Percentiles rank a stretch among this genome's conserved stretches.
Evolutionary conservation across 1,140 invertebrate genomes (phyloP).

Genomic region (Hyposmocoma kahamanoa): DNA sequence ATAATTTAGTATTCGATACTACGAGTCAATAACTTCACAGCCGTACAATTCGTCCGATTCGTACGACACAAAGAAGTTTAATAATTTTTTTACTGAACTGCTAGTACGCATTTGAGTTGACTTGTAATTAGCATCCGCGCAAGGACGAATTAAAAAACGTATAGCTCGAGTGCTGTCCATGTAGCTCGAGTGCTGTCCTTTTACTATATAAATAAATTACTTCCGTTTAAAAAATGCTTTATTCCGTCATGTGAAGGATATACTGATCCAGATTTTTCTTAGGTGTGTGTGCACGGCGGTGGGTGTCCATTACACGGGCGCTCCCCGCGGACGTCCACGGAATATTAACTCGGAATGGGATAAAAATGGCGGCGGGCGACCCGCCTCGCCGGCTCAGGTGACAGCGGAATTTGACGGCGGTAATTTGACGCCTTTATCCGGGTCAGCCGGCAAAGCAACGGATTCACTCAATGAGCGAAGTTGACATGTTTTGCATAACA

Average conservation of each 20-base stretch:
- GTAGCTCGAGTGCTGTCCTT: no score
- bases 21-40: neutral
- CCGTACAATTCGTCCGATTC: neutral
- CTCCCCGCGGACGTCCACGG: constrained; percentile 41
- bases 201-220: no score
- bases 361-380: constrained; percentile 44
- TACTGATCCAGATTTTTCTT: neutral
- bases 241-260: no score
- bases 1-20: neutral
- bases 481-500: constrained; percentile 33
- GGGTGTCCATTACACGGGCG: constrained; percentile 40
- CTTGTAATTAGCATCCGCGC: neutral
- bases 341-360: constrained; percentile 55
- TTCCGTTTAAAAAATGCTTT: no score
- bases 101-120: neutral
- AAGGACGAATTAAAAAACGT: no score
- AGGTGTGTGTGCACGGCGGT: constrained; percentile 17
- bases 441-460: constrained; percentile 39
- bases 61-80: neutral
- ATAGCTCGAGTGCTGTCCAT: no score
- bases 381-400: constrained; percentile 44
- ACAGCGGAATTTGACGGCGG: constrained; percentile 50
- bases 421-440: constrained; percentile 60
- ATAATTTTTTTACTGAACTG: neutral
- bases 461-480: constrained; percentile 17